A percentile compares a stretch with the other conserved stretches of the same genome.
These are phyloP conservation scores for Drosophila varians DNA, from an alignment of 1,140 invertebrate species.

Conservation along the genomic window DNA sequence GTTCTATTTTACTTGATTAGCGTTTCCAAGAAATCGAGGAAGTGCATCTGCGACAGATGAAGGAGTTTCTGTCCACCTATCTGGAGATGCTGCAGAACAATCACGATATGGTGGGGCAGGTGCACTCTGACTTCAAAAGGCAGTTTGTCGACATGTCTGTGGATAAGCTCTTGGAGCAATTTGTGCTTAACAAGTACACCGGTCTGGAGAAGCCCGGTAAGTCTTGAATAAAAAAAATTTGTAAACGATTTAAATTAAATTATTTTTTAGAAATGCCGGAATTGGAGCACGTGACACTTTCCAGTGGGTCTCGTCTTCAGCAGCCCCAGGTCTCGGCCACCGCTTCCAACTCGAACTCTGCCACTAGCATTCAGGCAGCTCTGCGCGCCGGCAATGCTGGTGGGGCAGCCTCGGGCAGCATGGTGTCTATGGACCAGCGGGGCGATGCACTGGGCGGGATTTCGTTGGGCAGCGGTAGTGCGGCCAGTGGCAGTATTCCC, in stretches of 20 bases:
- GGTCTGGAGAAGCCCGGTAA: conserved; percentile 95
- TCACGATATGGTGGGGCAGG: conserved; percentile 93
- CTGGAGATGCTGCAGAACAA: conserved; percentile 94
- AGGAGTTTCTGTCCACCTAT: conserved; percentile 96
- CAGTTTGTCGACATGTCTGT: conserved; percentile 96
- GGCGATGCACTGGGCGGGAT: conserved; percentile 59
- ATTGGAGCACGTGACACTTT: conserved; percentile 68
- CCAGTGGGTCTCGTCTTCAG: conserved; percentile 60
- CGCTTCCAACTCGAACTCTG: conserved; percentile 78
- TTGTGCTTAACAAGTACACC: conserved; percentile 95
- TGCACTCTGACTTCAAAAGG: conserved; percentile 94
- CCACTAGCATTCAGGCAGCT: conserved; percentile 71
- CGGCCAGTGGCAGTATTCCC: conserved; percentile 66
- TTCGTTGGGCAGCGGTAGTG: conserved; percentile 69
- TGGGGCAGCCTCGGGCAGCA: conserved; percentile 42
- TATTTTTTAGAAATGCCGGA: conserved; percentile 70
- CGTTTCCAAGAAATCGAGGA: conserved; percentile 98
- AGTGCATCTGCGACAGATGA: conserved; percentile 96
- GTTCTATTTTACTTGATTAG: conserved; percentile 82
- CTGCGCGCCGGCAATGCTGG: conserved; percentile 49
- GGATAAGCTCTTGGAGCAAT: conserved; percentile 94
- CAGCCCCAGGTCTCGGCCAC: conserved; percentile 52
- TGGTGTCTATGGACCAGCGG: conserved; percentile 71
- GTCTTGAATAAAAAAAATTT: neutral
- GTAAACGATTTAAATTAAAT: neutral